These are phyloP conservation scores for Irena cyanogastra DNA, from an alignment of 2,113 vertebrate genomes.

Conservation along the genomic window DNA sequence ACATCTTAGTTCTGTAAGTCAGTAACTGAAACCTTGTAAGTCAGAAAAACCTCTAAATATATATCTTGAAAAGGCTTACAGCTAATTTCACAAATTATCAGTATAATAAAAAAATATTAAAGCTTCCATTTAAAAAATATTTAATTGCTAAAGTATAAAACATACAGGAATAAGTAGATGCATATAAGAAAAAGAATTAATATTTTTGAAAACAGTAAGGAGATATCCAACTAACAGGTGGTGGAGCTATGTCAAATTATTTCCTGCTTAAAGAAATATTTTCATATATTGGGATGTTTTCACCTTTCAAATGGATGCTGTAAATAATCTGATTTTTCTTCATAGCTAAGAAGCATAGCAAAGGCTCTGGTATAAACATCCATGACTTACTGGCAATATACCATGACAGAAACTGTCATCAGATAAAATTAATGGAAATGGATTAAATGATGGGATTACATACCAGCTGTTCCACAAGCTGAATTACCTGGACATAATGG, in stretches of 20 bases:
- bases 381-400: not conserved
- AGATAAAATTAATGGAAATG: constrained; percentile 35
- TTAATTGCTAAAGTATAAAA: not conserved
- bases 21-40: not conserved
- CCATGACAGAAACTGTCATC: constrained; percentile 13
- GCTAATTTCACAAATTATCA: not conserved
- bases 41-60: not conserved
- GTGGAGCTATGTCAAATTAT: not conserved
- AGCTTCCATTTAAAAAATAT: not conserved
- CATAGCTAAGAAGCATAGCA: not conserved
- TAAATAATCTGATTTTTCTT: not conserved
- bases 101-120: not conserved
- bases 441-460: constrained; percentile 30
- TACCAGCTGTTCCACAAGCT: not conserved
- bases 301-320: not conserved
- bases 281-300: not conserved
- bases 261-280: not conserved
- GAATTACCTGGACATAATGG: not conserved
- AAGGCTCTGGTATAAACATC: not conserved
- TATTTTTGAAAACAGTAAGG: not conserved
- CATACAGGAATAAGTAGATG: not conserved
- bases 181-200: not conserved
- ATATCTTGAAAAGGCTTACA: not conserved
- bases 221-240: not conserved
- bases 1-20: not conserved